Evolutionary conservation across 2,113 vertebrate species (phyloP), one percentile per base, ranked within the genome.

Genomic region (Eidolon helvum): DNA sequence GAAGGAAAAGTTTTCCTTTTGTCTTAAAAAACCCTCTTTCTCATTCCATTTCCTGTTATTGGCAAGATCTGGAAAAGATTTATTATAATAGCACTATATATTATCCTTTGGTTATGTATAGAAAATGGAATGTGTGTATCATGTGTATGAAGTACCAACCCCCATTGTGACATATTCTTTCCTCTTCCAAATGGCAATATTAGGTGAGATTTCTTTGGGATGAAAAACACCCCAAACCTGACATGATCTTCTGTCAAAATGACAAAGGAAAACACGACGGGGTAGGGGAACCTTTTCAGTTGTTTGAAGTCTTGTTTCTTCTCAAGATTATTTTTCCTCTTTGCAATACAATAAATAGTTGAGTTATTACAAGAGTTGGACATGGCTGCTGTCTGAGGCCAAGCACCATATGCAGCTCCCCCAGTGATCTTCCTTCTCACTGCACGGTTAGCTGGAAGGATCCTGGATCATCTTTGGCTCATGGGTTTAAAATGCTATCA

Each of bases 181-280:
- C 30, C 45, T 57, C 92, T 96, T 87, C 91, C 45, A 85, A 85
- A 74, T 55, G 82, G 68, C 48, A 86, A 7, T 69, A 66, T 77
- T 71, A 80, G 66, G 72, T 35, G 24, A 16, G 3, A n/a, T 89
- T 95, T 95, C 79, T 84, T 94, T 55, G 78, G 55, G 59, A 63
- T 86, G 30, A 45, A 45, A 10, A 45, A 43, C 4, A 30, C 26
- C 33, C 22, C 28, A 85, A 96, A 87, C 19, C n/a, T 68, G 72
- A 38, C 85, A 71, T 8, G 68, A 48, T 93, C 48, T 87, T 74
- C 28, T 71, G 30, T 71, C 82, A 48, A 96, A 97, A 97, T 85
- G 79, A 75, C 65, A 95, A 75, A 89, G 38, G 43, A 43, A 93
- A 91, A 68, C 24, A 50, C 57, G 59, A 87, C 8, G 24, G 55